phyloP scores from a whole-genome alignment of 2,797 vertebrate genomes.

The Pipistrellus pygmaeus region DNA sequence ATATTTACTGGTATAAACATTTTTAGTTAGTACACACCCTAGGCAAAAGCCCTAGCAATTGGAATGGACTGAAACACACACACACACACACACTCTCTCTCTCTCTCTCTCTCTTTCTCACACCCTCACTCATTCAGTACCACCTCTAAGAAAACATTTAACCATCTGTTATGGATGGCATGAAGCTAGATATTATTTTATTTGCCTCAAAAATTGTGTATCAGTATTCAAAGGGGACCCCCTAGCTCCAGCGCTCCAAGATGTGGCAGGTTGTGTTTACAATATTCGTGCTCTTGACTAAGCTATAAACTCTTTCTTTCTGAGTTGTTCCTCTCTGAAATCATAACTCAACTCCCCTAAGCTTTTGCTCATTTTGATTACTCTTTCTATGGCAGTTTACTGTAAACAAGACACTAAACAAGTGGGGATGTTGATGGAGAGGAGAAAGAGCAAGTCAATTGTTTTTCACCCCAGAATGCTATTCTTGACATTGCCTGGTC shows the following conservation, averaged over 20 bases:
- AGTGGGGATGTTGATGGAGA: not conserved
- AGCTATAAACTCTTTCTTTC: not conserved
- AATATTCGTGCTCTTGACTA: not conserved
- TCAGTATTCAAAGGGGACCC: not conserved
- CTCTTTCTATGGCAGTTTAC: not conserved
- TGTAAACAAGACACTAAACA: not conserved
- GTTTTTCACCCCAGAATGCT: not conserved
- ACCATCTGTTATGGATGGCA: not conserved
- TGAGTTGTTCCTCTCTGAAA: not conserved
- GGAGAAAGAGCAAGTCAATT: not conserved
- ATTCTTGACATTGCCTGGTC: not conserved
- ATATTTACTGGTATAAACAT: not conserved
- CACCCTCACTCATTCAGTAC: not conserved
- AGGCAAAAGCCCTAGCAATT: not conserved
- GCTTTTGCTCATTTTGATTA: not conserved
- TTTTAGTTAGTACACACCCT: not conserved
- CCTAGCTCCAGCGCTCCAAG: not conserved
- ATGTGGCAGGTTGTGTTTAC: not conserved
- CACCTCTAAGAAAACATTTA: not conserved
- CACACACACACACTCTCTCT: not conserved
- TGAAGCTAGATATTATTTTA: conserved; percentile 5
- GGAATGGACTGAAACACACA: not conserved
- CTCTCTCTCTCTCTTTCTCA: not conserved
- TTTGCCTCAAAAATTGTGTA: not conserved
- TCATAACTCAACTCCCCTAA: not conserved